Conservation (phyloP, 2,113 vertebrate species). For the Megatriorchis doriae region DNA sequence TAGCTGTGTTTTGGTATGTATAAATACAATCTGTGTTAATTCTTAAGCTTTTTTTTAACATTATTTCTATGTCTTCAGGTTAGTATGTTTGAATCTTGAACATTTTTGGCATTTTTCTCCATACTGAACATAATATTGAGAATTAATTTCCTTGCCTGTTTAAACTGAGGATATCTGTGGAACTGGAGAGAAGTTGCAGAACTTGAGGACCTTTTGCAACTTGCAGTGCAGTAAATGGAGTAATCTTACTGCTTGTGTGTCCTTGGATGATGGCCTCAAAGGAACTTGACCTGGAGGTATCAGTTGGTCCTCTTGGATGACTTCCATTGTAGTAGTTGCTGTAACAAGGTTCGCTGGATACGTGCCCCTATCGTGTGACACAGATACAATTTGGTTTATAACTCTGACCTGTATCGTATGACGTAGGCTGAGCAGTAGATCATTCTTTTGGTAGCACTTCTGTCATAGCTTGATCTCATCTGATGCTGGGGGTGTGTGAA, state of each 20-base stretch:
- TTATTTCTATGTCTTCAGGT: not conserved
- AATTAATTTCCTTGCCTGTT: not conserved
- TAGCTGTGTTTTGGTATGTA: not conserved
- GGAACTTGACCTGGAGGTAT: slow-evolving; percentile 45
- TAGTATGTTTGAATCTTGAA: not conserved
- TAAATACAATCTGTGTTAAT: not conserved
- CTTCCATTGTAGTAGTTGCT: slow-evolving; percentile 54
- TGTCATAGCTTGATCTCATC: not conserved
- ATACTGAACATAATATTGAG: not conserved
- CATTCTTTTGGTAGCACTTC: not conserved
- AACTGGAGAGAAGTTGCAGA: not conserved
- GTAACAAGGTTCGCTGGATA: not conserved
- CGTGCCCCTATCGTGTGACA: slow-evolving; percentile 22
- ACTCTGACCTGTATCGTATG: slow-evolving; percentile 21
- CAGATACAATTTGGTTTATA: slow-evolving; percentile 39
- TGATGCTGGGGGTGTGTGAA: not conserved
- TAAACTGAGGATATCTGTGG: not conserved
- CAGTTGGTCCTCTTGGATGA: slow-evolving; percentile 43
- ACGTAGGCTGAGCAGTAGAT: not conserved
- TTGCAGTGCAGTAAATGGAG: not conserved
- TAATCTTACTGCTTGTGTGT: not conserved
- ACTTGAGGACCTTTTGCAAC: not conserved
- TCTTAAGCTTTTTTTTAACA: not conserved
- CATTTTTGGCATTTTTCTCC: not conserved
- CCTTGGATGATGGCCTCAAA: slow-evolving; percentile 20